Percentiles rank a stretch among this genome's conserved stretches.
Conservation (phyloP, 2,888 invertebrate species). For the Drosophila phalerata region DNA sequence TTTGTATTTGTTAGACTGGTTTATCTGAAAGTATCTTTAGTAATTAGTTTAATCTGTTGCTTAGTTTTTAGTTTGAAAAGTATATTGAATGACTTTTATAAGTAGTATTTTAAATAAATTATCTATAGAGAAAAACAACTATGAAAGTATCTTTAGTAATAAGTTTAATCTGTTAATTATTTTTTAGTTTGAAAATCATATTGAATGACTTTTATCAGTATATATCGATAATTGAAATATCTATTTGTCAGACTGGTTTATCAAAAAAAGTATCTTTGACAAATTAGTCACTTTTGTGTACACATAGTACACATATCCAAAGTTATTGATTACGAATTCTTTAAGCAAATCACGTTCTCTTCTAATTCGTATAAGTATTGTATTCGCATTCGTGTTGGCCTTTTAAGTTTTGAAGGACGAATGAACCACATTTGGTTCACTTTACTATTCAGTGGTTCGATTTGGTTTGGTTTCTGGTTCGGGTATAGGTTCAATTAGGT, state of each 20-base stretch:
- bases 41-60: too few relatives aligned
- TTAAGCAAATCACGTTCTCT: constrained; percentile 42
- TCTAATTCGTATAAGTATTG: constrained; percentile 23
- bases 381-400: constrained; percentile 21
- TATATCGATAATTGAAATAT: not conserved
- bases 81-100: too few relatives aligned
- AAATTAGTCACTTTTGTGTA: constrained; percentile 4
- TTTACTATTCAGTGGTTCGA: not conserved
- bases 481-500: constrained; percentile 1
- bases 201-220: not conserved
- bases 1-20: too few relatives aligned
- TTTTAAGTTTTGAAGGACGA: constrained; percentile 29
- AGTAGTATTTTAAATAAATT: not conserved
- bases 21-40: too few relatives aligned
- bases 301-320: not conserved
- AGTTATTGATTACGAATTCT: constrained; percentile 15
- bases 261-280: not conserved
- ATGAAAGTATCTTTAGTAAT: not conserved
- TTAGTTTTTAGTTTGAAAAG: not conserved
- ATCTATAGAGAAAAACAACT: not conserved
- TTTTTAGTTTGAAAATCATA: too few relatives aligned
- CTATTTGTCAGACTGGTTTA: not conserved
- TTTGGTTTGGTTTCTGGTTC: constrained; percentile 6
- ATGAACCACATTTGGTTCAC: constrained; percentile 30
- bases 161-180: not conserved